Percentiles rank a stretch among this genome's conserved stretches.
Evolutionary conservation across 2,888 invertebrate species (phyloP).

Genomic region (Dastarcus helophoroides): DNA sequence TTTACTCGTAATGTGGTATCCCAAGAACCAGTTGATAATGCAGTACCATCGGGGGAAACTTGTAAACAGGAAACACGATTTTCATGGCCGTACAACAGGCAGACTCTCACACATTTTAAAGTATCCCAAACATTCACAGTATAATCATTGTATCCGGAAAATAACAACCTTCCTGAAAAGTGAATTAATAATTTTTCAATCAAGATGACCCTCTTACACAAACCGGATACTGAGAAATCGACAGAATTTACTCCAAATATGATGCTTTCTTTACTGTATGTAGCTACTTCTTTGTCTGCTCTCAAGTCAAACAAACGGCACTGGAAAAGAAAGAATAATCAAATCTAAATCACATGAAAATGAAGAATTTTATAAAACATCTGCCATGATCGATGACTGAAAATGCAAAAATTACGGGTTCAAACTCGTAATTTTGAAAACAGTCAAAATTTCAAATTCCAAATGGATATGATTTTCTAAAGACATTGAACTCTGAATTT

Average conservation of each 20-base stretch:
- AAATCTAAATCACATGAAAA: not conserved
- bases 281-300: constrained; percentile 94
- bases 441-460: too few relatives aligned
- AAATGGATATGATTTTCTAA: too few relatives aligned
- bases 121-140: constrained; percentile 99
- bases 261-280: constrained; percentile 92
- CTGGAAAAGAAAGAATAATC: constrained; percentile 34
- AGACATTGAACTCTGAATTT: too few relatives aligned
- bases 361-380: not conserved
- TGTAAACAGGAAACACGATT: constrained; percentile 86
- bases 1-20: constrained; percentile 77
- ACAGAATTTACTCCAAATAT: constrained; percentile 97
- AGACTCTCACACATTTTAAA: constrained; percentile 80
- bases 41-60: constrained; percentile 95
- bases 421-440: too few relatives aligned
- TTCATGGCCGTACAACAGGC: constrained; percentile 90
- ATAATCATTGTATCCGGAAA: constrained; percentile 98
- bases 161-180: constrained; percentile 72
- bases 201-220: too few relatives aligned
- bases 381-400: not conserved
- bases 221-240: constrained; percentile 84
- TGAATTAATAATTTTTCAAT: too few relatives aligned
- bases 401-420: too few relatives aligned
- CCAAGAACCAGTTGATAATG: constrained; percentile 96
- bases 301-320: constrained; percentile 95